Percentiles rank a stretch among this genome's conserved stretches.
Conservation (phyloP, 2,113 vertebrate genomes). For the Procavia capensis region DNA sequence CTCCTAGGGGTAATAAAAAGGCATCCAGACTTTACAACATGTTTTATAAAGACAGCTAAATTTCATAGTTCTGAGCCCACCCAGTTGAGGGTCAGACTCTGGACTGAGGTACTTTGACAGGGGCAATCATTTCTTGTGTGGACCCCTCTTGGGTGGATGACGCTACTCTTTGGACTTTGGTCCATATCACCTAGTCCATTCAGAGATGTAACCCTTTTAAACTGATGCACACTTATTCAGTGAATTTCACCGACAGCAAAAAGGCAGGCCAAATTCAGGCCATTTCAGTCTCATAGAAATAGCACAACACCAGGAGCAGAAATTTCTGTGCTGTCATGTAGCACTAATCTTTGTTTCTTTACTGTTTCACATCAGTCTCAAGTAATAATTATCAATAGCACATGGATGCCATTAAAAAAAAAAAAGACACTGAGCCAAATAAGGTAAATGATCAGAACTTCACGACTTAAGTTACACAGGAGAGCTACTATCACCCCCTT, state of each 20-base stretch:
- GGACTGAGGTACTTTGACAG: not conserved
- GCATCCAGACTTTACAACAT: slow-evolving; percentile 14
- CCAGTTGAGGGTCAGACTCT: not conserved
- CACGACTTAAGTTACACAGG: not conserved
- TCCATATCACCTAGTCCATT: not conserved
- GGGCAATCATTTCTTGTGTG: no score
- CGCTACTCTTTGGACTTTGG: not conserved
- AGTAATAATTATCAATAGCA: not conserved
- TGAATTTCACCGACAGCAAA: not conserved
- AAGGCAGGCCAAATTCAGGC: not conserved
- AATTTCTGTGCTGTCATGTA: not conserved
- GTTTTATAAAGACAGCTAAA: not conserved
- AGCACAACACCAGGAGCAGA: not conserved
- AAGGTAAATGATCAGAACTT: not conserved
- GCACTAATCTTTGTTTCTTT: not conserved
- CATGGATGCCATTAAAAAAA: not conserved
- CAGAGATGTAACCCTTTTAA: not conserved
- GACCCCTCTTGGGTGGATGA: not conserved
- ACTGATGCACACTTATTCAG: not conserved
- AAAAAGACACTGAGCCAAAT: not conserved
- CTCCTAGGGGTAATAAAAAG: not conserved
- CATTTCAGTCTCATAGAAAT: not conserved
- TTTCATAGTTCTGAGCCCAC: not conserved
- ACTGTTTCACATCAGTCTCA: not conserved
- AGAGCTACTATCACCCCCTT: not conserved